Conservation (phyloP, 1,140 invertebrate species). For the Lethocerus indicus region DNA sequence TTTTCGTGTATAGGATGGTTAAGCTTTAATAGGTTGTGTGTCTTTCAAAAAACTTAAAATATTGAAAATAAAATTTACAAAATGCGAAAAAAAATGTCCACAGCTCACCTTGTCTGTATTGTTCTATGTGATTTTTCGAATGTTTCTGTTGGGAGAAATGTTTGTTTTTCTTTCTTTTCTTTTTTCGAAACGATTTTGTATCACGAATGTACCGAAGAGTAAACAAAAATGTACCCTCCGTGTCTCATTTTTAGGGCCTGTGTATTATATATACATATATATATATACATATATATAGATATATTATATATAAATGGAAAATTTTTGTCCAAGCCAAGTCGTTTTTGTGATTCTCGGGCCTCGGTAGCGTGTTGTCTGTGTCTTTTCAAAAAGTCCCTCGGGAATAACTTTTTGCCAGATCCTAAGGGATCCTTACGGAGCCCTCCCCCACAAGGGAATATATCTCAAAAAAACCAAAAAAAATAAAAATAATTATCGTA, state of each 20-base stretch:
- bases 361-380: conserved; percentile 1
- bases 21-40: conserved; percentile 16
- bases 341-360: too few species aligned
- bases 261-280: too few species aligned
- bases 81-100: background rate
- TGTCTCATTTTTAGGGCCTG: too few species aligned
- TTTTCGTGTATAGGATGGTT: conserved; percentile 14
- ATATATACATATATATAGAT: too few species aligned
- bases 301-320: too few species aligned
- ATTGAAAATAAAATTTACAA: conserved; percentile 11
- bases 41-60: conserved; percentile 11
- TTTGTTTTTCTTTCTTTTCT: background rate
- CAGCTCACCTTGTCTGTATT: background rate
- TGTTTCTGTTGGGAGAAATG: conserved; percentile 2
- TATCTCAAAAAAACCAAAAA: too few species aligned
- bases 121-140: conserved; percentile 4
- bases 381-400: background rate
- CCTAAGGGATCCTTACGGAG: too few species aligned
- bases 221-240: too few species aligned
- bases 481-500: background rate
- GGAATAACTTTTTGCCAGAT: too few species aligned
- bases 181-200: background rate
- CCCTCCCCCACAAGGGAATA: too few species aligned
- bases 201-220: too few species aligned
- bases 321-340: too few species aligned